Base-by-base conservation (phyloP, 2,113 vertebrate species). In the Zapornia atra region DNA sequence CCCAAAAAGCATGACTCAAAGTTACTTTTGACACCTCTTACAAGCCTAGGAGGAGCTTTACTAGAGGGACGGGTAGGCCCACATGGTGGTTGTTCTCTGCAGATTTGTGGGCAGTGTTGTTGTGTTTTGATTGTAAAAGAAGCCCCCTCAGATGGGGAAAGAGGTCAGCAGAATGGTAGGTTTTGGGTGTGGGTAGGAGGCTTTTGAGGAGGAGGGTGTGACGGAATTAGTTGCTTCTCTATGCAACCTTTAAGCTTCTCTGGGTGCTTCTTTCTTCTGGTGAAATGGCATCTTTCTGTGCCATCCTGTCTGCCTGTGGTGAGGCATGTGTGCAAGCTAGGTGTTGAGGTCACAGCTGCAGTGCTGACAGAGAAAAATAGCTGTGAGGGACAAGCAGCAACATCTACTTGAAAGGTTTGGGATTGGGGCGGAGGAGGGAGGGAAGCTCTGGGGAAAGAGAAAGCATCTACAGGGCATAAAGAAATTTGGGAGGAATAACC, bases 61-160 rank as follows among this genome's bases (percentile, higher is more conserved):
- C 40, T 34, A 66, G 89, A 36, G 57, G 16, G 42, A 22, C 21
- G 12, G 0, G 2, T 33, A 56, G 33, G 34, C 34, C 48, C 83
- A 72, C 1, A 8, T 84, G 83, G 7, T 53, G 34, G 83, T 87
- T 91, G 70, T 94, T 95, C 86, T 65, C 65, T n/a, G 57, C 57
- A 57, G 44, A 6, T 82, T 46, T 72, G 91, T 91, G 89, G 94
- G 91, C 89, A 92, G 94, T 60, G 94, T 59, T 91, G 77, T 89
- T 91, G 77, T 89, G 88, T 73, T 92, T 83, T 2, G 12, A 57
- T 95, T 92, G 96, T 95, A 94, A 44, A 91, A 82, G 86, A 69
- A 90, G 86, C 59, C 40, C 15, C 69, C 60, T 96, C 91, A 48
- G 90, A 77, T 88, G 63, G 34, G 26, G 63, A 94, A 79, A 12